Base-by-base conservation (phyloP, 1,140 invertebrate genomes). In the Ostrea edulis region DNA sequence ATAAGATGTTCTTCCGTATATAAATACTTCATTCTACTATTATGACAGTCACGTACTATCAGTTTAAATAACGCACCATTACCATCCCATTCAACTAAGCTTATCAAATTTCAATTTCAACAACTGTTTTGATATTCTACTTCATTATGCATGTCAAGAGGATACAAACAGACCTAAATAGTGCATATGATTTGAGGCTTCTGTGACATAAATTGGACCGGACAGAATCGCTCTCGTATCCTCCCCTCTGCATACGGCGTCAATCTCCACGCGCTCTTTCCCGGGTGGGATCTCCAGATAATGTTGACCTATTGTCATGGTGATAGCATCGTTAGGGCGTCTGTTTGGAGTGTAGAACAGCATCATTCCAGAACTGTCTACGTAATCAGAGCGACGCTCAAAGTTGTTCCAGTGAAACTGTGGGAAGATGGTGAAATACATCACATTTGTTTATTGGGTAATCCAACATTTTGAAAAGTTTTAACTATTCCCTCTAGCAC, bases 321-420 rank as follows among this genome's bases (percentile, higher is more conserved):
- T 85, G 0, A 71, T 88, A 14, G 88, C 87, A 82, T 92, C 86
- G 87, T 91, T 54, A 14, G n/a, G 82, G 22, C 91, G 84, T 25
- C 82, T 82, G 14, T 87, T 88, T 8, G 89, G 62, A 8, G 91
- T 92, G 81, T 88, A 92, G 55, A 82, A 89, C 44, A 92, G n/a
- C 8, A 58, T 91, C 85, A 92, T 68, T 14, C 91, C 91, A 44
- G 89, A 92, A 17, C 71, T 51, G 86, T 91, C 90, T 3, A 44
- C 44, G 51, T 86, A 89, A 22, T 88, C 86, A 17, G 51, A 25
- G 8, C 44, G 12, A 29, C 29, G 29, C 20, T 86, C 58, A 7
- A 81, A 68, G 44, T 92, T 91, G 17, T 89, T 90, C 90, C 89
- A 91, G 22, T 91, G 91, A 81, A 90, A 84, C 91, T 92, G 71